Evolutionary conservation across 2,888 invertebrate species (phyloP).

Genomic region (Dysmachus trigonus): DNA sequence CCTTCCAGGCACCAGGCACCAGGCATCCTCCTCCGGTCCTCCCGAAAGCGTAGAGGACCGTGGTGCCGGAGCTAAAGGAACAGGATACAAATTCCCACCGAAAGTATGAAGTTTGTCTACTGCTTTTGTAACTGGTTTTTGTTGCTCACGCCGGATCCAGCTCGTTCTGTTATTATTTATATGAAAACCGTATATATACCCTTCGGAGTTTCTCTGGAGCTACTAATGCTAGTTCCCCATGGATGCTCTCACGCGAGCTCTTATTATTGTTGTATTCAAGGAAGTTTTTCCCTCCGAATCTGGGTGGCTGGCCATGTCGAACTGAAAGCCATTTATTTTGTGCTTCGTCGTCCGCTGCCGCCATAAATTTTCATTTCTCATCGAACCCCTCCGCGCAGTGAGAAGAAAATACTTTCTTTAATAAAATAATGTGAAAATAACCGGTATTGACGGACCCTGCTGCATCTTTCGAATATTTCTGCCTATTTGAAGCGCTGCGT

Average conservation of each 20-base stretch:
- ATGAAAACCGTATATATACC: neutral
- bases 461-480: constrained; percentile 24
- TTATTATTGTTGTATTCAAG: constrained; percentile 3
- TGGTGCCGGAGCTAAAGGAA: neutral
- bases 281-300: neutral
- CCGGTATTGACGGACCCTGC: constrained; percentile 27
- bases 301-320: constrained; percentile 30
- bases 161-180: constrained; percentile 26
- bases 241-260: constrained; percentile 12
- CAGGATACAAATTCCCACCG: constrained; percentile 13
- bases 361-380: constrained; percentile 35
- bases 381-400: neutral
- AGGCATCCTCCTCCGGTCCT: too few species aligned
- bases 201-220: neutral
- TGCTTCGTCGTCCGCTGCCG: constrained; percentile 10
- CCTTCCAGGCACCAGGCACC: neutral
- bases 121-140: constrained; percentile 23
- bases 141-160: constrained; percentile 3
- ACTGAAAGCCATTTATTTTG: constrained; percentile 36
- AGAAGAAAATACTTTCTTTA: constrained; percentile 2
- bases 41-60: neutral
- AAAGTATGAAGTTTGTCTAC: constrained; percentile 37
- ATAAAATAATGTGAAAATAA: constrained; percentile 37
- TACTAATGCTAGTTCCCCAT: constrained; percentile 29
- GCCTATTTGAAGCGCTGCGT: constrained; percentile 12